These are phyloP conservation scores for Scaptomyza pallida DNA, from an alignment of 1,140 invertebrate genomes.

Conservation along the genomic window DNA sequence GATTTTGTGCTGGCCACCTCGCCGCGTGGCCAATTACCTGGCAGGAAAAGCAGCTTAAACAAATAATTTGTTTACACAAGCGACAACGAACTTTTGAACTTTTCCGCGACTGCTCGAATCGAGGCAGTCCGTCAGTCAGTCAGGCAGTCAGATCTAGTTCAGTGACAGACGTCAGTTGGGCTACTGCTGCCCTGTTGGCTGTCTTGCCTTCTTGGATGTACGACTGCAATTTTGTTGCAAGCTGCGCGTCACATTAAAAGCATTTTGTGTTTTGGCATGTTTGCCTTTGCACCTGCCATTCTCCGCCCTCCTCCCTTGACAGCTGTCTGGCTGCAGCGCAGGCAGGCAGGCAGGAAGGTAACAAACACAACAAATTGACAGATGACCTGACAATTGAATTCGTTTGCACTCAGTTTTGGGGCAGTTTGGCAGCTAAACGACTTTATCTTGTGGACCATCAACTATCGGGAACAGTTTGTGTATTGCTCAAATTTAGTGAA, in stretches of 20 bases:
- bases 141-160: constrained; percentile 12
- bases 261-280: constrained; percentile 72
- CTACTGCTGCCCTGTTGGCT: constrained; percentile 54
- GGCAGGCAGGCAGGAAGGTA: constrained; percentile 55
- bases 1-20: constrained; percentile 31
- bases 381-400: constrained; percentile 82
- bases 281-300: constrained; percentile 45
- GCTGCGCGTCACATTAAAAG: constrained; percentile 74
- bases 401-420: constrained; percentile 38
- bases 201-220: constrained; percentile 18
- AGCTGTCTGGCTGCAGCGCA: constrained; percentile 69
- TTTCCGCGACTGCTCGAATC: constrained; percentile 39
- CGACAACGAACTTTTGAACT: constrained; percentile 80
- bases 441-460: constrained; percentile 6
- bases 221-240: constrained; percentile 71
- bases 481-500: constrained; percentile 40
- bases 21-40: constrained; percentile 52
- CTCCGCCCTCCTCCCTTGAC: constrained; percentile 46
- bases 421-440: constrained; percentile 23
- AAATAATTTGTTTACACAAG: constrained; percentile 83
- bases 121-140: constrained; percentile 18
- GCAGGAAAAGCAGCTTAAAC: constrained; percentile 60
- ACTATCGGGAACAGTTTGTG: constrained; percentile 16
- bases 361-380: constrained; percentile 75
- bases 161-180: constrained; percentile 25